A percentile compares a stretch with the other conserved stretches of the same genome.
These are phyloP conservation scores for Hydrotaea diabolus DNA, from an alignment of 2,888 invertebrate genomes.

Conservation along the genomic window DNA sequence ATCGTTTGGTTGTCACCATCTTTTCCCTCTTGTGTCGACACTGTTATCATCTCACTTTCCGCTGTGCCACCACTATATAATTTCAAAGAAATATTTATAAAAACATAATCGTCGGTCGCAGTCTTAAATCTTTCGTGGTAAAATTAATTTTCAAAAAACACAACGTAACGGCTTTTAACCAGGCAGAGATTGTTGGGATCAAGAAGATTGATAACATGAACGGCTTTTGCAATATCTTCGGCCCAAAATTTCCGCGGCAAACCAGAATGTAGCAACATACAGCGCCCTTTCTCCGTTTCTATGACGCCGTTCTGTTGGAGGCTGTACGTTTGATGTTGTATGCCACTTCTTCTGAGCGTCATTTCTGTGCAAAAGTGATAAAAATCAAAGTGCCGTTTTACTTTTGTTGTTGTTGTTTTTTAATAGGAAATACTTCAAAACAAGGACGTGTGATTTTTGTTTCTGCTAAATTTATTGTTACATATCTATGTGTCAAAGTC, in stretches of 20 bases:
- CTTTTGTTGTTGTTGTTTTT: too few relatives aligned
- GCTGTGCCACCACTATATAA: neutral
- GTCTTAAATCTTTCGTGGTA: neutral
- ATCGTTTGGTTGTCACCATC: neutral
- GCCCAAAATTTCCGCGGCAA: constrained; percentile 53
- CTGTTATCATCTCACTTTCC: neutral
- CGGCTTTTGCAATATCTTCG: constrained; percentile 48
- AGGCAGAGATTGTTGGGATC: too few relatives aligned
- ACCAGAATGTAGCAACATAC: constrained; percentile 28
- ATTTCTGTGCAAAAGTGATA: too few relatives aligned
- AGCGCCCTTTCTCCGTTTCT: constrained; percentile 38
- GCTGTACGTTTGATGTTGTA: constrained; percentile 73
- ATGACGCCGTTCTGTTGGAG: constrained; percentile 76
- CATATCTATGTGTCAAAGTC: too few relatives aligned
- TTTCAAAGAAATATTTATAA: neutral
- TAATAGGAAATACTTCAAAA: too few relatives aligned
- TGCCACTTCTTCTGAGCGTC: constrained; percentile 67
- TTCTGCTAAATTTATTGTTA: too few relatives aligned
- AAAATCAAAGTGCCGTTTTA: too few relatives aligned
- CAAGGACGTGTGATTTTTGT: too few relatives aligned
- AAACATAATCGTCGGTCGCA: constrained; percentile 32
- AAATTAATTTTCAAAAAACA: too few relatives aligned
- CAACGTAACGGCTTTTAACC: too few relatives aligned
- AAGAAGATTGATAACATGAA: constrained; percentile 39
- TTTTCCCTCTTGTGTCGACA: neutral